Evolutionary conservation across 2,797 vertebrate genomes (phyloP).

Genomic region (Paedocypris micromegethes): DNA sequence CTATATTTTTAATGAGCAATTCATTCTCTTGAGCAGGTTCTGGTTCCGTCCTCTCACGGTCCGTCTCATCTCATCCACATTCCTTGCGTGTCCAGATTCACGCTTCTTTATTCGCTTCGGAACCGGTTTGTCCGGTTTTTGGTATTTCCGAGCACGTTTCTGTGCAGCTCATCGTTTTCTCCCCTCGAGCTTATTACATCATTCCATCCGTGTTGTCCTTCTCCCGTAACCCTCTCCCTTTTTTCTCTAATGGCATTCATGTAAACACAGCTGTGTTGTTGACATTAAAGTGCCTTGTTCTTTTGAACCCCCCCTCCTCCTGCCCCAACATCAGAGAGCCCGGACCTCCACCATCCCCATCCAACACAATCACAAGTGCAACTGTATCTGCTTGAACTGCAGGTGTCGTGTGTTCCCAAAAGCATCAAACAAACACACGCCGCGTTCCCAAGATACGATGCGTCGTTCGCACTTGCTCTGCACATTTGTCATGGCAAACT

Average conservation of each 20-base stretch:
- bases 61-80: not conserved
- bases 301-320: slow-evolving; percentile 52
- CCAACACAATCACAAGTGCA: slow-evolving; percentile 48
- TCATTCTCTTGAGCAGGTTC: not conserved
- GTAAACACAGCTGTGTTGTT: slow-evolving; percentile 71
- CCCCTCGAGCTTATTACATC: slow-evolving; percentile 30
- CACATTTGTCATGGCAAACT: slow-evolving; percentile 23
- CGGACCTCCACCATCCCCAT: not conserved
- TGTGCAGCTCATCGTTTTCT: slow-evolving; percentile 42
- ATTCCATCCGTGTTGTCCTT: slow-evolving; percentile 13
- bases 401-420: slow-evolving; percentile 53
- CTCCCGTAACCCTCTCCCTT: slow-evolving; percentile 17
- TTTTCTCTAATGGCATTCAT: slow-evolving; percentile 55
- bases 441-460: not conserved
- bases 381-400: slow-evolving; percentile 60
- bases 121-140: slow-evolving; percentile 2
- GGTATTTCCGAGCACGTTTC: slow-evolving; percentile 49
- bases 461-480: slow-evolving; percentile 10
- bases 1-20: slow-evolving; percentile 17
- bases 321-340: slow-evolving; percentile 27
- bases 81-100: slow-evolving; percentile 58
- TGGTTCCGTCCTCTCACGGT: not conserved
- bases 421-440: slow-evolving; percentile 52
- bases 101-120: slow-evolving; percentile 49
- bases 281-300: slow-evolving; percentile 61